These are phyloP conservation scores for Oncopodura yosiiana DNA, from an alignment of 1,140 invertebrate species.

Conservation along the genomic window DNA sequence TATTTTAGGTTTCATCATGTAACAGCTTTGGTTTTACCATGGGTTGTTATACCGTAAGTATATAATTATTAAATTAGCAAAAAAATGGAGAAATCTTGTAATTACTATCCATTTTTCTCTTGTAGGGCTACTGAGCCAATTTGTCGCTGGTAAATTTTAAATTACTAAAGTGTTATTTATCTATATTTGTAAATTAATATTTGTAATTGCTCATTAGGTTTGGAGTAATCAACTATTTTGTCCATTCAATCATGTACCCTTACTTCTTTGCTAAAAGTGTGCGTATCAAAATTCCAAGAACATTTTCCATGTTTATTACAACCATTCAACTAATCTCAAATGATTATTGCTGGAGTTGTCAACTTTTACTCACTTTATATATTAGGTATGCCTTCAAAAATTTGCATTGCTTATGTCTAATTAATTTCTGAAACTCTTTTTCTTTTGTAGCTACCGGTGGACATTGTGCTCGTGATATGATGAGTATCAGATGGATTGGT, in stretches of 20 bases:
- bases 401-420: background rate
- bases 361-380: conserved; percentile 17
- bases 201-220: background rate
- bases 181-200: background rate
- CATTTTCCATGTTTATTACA: conserved; percentile 19
- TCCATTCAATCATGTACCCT: conserved; percentile 21
- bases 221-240: conserved; percentile 19
- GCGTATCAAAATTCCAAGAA: conserved; percentile 15
- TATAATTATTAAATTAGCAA: no score
- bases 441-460: background rate
- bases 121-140: conserved; percentile 15
- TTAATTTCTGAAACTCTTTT: background rate
- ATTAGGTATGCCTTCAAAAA: conserved; percentile 1
- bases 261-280: conserved; percentile 16
- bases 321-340: conserved; percentile 17
- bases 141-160: conserved; percentile 15
- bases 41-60: conserved; percentile 18
- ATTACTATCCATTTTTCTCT: no score
- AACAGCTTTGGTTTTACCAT: conserved; percentile 4
- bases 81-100: no score
- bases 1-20: conserved; percentile 18
- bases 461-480: conserved; percentile 10
- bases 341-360: conserved; percentile 10
- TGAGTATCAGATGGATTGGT: conserved; percentile 8
- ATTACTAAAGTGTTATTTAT: no score